Evolutionary conservation across 2,888 invertebrate species (phyloP).

Genomic region (Cryptocheilus praepositus): DNA sequence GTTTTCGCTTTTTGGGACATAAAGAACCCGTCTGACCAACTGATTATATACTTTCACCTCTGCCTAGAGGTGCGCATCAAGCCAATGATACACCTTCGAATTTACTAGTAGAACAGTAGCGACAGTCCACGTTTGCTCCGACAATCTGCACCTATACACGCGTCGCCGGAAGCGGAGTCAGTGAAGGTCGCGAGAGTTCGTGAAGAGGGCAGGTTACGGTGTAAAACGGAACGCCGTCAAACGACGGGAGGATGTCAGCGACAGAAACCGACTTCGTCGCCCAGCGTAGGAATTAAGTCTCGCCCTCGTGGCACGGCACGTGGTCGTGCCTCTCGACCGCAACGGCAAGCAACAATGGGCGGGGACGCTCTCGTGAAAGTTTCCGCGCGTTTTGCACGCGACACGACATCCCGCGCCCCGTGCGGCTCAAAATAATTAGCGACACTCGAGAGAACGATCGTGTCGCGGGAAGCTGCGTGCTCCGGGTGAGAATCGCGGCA

Average conservation of each 20-base stretch:
- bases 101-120: too few relatives aligned
- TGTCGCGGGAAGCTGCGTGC: slow-evolving; percentile 13
- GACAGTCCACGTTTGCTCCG: too few relatives aligned
- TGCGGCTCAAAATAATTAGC: slow-evolving; percentile 43
- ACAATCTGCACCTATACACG: too few relatives aligned
- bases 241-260: slow-evolving; percentile 27
- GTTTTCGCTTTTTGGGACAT: too few relatives aligned
- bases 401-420: not conserved
- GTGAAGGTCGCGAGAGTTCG: too few relatives aligned
- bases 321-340: slow-evolving; percentile 29
- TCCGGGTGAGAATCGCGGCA: slow-evolving; percentile 20
- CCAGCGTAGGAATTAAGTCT: slow-evolving; percentile 45
- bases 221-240: not conserved
- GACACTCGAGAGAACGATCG: slow-evolving; percentile 19
- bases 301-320: slow-evolving; percentile 31
- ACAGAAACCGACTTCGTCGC: slow-evolving; percentile 34
- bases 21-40: too few relatives aligned
- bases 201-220: too few relatives aligned
- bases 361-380: slow-evolving; percentile 26
- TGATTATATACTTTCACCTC: too few relatives aligned
- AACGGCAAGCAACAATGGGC: slow-evolving; percentile 32
- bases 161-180: too few relatives aligned
- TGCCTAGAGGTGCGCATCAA: too few relatives aligned
- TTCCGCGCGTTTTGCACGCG: slow-evolving; percentile 31
- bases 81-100: too few relatives aligned